A percentile compares a stretch with the other conserved stretches of the same genome.
Conservation (phyloP, 2,113 vertebrate genomes). For the Ondatra zibethicus region DNA sequence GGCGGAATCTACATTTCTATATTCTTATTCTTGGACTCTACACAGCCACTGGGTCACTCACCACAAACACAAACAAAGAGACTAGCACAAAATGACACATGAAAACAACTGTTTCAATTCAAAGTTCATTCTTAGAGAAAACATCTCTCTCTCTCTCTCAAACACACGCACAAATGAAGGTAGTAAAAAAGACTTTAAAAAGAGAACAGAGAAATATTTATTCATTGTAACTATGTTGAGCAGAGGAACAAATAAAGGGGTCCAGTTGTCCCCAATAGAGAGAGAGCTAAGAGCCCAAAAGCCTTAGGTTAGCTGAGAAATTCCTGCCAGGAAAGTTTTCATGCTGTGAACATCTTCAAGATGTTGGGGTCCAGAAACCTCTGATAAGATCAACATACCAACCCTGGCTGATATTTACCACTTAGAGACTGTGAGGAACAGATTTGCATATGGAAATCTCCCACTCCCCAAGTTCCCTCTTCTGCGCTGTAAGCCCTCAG, state of each 20-base stretch:
- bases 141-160: not conserved
- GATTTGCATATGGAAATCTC: not conserved
- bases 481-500: not conserved
- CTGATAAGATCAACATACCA: not conserved
- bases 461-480: not conserved
- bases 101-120: not conserved
- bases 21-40: too few relatives aligned
- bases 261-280: not conserved
- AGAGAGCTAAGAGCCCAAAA: not conserved
- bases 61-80: not conserved
- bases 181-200: not conserved
- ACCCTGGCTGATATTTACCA: not conserved
- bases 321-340: not conserved
- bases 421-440: not conserved
- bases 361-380: not conserved
- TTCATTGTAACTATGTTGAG: not conserved
- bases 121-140: not conserved
- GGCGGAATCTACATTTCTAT: too few relatives aligned
- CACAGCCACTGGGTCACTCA: not conserved
- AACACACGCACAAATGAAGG: not conserved
- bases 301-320: not conserved
- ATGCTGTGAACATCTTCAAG: not conserved
- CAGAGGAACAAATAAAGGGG: not conserved
- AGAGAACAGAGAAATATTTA: not conserved
- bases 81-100: not conserved